Conservation (phyloP, 2,797 vertebrate species). For the Sebastolobus alascanus region DNA sequence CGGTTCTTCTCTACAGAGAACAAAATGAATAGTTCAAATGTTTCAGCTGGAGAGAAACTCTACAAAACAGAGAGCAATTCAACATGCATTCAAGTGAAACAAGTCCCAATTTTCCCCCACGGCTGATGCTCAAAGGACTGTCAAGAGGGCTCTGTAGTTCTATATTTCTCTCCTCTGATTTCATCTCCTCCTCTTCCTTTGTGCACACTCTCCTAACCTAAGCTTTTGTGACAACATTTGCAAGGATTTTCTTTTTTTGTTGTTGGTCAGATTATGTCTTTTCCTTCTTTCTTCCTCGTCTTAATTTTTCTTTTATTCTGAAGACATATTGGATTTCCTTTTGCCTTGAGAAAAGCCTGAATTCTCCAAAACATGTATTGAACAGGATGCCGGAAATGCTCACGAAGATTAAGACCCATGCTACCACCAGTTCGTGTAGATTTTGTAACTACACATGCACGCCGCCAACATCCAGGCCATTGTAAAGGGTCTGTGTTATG, state of each 20-base stretch:
- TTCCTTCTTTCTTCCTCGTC: not conserved
- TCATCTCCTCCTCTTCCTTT: conserved; percentile 14
- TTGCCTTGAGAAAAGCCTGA: not conserved
- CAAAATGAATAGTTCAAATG: conserved; percentile 66
- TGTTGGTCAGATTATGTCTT: not conserved
- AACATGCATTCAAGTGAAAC: conserved; percentile 66
- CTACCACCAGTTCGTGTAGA: not conserved
- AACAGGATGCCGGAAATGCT: not conserved
- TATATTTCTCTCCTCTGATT: conserved; percentile 42
- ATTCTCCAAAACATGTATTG: not conserved
- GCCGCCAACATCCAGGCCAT: not conserved
- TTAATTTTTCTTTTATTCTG: conserved; percentile 1
- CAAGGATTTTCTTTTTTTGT: not conserved
- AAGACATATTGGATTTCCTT: not conserved
- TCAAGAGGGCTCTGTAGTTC: conserved; percentile 44
- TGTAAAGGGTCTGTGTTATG: not conserved
- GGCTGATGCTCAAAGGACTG: conserved; percentile 64
- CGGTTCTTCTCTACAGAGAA: conserved; percentile 40
- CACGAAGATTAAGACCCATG: not conserved
- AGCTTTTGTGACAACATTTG: conserved; percentile 8
- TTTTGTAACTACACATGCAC: not conserved
- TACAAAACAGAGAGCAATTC: conserved; percentile 63
- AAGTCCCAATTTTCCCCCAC: conserved; percentile 52
- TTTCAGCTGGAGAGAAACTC: conserved; percentile 59
- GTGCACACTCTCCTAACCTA: conserved; percentile 4